These are phyloP conservation scores for Globia sparganii DNA, from an alignment of 2,888 invertebrate genomes.

Conservation along the genomic window DNA sequence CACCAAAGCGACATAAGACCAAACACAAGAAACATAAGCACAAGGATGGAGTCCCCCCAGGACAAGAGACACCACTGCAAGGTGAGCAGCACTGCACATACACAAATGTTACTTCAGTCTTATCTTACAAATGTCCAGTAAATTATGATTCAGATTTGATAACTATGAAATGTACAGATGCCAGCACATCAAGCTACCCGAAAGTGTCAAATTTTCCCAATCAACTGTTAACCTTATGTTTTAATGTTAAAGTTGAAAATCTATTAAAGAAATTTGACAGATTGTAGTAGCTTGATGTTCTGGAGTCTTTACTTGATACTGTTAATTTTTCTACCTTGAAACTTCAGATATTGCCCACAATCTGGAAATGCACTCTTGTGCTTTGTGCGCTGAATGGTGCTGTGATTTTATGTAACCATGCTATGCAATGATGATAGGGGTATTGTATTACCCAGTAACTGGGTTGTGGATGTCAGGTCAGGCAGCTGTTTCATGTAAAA, in stretches of 20 bases:
- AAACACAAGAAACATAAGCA: conserved; percentile 98
- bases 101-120: background rate
- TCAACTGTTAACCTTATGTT: too few species aligned
- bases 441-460: background rate
- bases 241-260: too few species aligned
- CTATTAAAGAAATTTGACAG: too few species aligned
- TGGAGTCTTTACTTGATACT: too few species aligned
- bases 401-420: background rate
- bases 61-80: conserved; percentile 94
- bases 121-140: background rate
- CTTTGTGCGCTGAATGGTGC: too few species aligned
- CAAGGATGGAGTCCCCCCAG: conserved; percentile 95
- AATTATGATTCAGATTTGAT: background rate
- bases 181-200: too few species aligned
- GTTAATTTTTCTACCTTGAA: background rate
- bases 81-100: conserved; percentile 80
- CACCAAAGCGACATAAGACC: conserved; percentile 98
- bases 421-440: background rate
- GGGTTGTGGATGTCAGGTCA: background rate
- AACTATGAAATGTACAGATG: background rate
- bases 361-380: background rate
- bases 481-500: background rate
- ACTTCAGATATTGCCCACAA: background rate
- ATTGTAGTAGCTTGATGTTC: too few species aligned
- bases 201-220: too few species aligned